Evolutionary conservation across 2,797 vertebrate genomes (phyloP).

Genomic region (Euphonia xanthogaster): DNA sequence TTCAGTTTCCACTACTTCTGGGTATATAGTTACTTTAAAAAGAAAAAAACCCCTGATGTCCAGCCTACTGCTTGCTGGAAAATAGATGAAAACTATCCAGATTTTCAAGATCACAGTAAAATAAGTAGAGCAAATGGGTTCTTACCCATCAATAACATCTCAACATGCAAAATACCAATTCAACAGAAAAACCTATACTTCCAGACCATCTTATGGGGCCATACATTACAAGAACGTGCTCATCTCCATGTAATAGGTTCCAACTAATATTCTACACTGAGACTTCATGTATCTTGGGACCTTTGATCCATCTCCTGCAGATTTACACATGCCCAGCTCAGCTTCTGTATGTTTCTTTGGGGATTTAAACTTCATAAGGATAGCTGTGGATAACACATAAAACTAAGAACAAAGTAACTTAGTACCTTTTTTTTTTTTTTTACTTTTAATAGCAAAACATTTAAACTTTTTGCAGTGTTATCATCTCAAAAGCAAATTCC

Average conservation of each 20-base stretch:
- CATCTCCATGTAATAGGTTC: background rate
- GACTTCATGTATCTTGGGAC: background rate
- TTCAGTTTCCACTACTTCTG: conserved; percentile 62
- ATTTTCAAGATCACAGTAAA: conserved; percentile 56
- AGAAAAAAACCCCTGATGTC: conserved; percentile 52
- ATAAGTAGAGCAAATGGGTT: conserved; percentile 22
- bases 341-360: background rate
- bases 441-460: background rate
- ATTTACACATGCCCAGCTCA: background rate
- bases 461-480: background rate
- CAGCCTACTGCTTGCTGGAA: conserved; percentile 60
- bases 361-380: background rate
- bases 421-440: background rate
- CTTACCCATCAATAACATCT: conserved; percentile 30
- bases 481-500: background rate
- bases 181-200: background rate
- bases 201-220: background rate
- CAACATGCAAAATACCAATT: background rate
- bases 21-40: conserved; percentile 56
- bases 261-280: background rate
- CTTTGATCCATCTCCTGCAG: background rate
- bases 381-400: background rate
- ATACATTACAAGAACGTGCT: background rate
- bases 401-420: background rate
- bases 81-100: conserved; percentile 47